Conservation (phyloP, 2,888 invertebrate species). For the Neocrepidodera transversa region DNA sequence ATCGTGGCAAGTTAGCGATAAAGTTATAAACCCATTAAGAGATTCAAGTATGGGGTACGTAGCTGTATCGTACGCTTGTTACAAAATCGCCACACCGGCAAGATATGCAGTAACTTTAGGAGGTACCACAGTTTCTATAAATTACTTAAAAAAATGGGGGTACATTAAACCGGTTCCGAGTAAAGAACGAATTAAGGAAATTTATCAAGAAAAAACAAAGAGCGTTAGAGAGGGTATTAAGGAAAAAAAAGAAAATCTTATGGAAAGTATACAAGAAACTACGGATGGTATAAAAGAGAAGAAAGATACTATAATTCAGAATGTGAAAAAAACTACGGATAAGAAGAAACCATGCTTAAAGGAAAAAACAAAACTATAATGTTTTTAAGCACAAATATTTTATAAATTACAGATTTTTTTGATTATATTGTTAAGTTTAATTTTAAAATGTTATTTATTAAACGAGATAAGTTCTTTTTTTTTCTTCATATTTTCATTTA, state of each 20-base stretch:
- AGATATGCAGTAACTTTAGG: slow-evolving; percentile 93
- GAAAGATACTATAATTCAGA: slow-evolving; percentile 68
- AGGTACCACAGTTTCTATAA: slow-evolving; percentile 86
- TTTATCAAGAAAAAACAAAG: slow-evolving; percentile 68
- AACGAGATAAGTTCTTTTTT: neutral
- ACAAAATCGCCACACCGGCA: slow-evolving; percentile 90
- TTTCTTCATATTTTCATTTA: neutral
- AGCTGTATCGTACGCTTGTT: slow-evolving; percentile 89
- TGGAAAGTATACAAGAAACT: slow-evolving; percentile 46
- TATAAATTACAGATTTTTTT: neutral
- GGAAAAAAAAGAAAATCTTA: slow-evolving; percentile 45
- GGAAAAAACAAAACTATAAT: slow-evolving; percentile 5
- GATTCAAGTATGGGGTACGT: slow-evolving; percentile 86
- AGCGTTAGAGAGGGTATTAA: slow-evolving; percentile 61
- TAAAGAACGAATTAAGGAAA: slow-evolving; percentile 68
- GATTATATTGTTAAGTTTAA: neutral
- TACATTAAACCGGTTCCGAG: slow-evolving; percentile 84
- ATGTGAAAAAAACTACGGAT: slow-evolving; percentile 65
- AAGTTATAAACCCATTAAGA: slow-evolving; percentile 75
- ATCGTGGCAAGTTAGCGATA: slow-evolving; percentile 79
- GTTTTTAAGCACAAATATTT: slow-evolving; percentile 2
- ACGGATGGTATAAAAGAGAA: slow-evolving; percentile 58
- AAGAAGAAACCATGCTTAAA: slow-evolving; percentile 44
- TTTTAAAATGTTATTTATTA: neutral
- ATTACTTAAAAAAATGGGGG: slow-evolving; percentile 78